These are phyloP conservation scores for Drosophila setosimentum DNA, from an alignment of 2,888 invertebrate genomes.

Conservation along the genomic window DNA sequence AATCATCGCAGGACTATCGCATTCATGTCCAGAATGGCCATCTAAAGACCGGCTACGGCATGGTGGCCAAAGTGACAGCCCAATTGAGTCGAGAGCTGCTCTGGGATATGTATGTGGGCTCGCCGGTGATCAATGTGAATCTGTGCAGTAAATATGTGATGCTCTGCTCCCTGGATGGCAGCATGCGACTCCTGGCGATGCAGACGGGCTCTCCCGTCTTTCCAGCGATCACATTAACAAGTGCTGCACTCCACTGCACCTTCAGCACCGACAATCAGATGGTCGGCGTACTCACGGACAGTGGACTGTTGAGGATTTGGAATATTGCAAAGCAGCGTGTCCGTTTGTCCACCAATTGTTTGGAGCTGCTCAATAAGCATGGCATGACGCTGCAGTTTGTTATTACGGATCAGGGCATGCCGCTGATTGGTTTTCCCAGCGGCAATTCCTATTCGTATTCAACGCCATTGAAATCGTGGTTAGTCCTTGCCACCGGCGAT, in stretches of 20 bases:
- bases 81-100: slow-evolving; percentile 86
- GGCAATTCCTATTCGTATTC: slow-evolving; percentile 94
- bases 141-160: slow-evolving; percentile 83
- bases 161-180: slow-evolving; percentile 84
- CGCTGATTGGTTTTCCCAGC: slow-evolving; percentile 93
- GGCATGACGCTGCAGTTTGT: slow-evolving; percentile 87
- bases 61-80: slow-evolving; percentile 87
- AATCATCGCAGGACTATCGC: slow-evolving; percentile 85
- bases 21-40: slow-evolving; percentile 86
- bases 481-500: slow-evolving; percentile 86
- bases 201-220: slow-evolving; percentile 81
- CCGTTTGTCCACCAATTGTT: slow-evolving; percentile 80
- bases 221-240: slow-evolving; percentile 82
- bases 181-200: slow-evolving; percentile 81
- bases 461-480: slow-evolving; percentile 90
- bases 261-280: slow-evolving; percentile 83
- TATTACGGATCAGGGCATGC: slow-evolving; percentile 90
- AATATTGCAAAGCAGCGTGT: slow-evolving; percentile 73
- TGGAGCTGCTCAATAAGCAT: slow-evolving; percentile 82
- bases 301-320: slow-evolving; percentile 84
- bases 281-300: slow-evolving; percentile 84
- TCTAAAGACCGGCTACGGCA: slow-evolving; percentile 87
- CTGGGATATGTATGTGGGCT: slow-evolving; percentile 89
- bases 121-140: slow-evolving; percentile 84
- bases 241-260: slow-evolving; percentile 82